phyloP scores from a whole-genome alignment of 2,113 vertebrate genomes.

The Datnioides undecimradiatus region DNA sequence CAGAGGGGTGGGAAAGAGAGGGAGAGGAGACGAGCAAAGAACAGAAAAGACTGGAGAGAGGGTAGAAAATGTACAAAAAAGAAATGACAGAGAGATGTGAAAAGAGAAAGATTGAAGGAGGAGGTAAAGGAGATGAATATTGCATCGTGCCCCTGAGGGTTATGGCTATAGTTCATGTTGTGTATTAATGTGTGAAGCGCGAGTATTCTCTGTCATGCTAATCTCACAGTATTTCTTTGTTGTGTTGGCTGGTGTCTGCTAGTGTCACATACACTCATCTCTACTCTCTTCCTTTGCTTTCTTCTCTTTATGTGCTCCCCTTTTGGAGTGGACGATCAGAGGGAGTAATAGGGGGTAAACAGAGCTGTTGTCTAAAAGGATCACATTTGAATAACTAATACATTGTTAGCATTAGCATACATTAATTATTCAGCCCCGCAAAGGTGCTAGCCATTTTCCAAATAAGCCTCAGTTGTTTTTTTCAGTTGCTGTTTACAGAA shows the following conservation, averaged over 20 bases:
- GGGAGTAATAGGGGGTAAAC: conserved; percentile 79
- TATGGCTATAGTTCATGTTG: conserved; percentile 69
- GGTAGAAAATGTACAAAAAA: conserved; percentile 38
- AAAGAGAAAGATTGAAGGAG: conserved; percentile 67
- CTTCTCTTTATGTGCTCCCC: conserved; percentile 68
- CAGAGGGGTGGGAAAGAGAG: conserved; percentile 76
- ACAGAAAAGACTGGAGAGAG: conserved; percentile 54
- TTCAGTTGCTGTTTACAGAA: conserved; percentile 67
- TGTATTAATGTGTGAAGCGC: conserved; percentile 74
- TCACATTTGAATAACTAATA: conserved; percentile 84
- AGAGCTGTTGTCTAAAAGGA: conserved; percentile 83
- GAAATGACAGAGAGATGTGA: conserved; percentile 61
- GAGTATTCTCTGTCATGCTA: conserved; percentile 82
- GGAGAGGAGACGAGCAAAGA: conserved; percentile 56
- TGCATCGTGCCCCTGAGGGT: conserved; percentile 67
- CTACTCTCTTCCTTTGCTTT: conserved; percentile 69
- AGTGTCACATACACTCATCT: conserved; percentile 74
- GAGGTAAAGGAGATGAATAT: conserved; percentile 72
- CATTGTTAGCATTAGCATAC: conserved; percentile 77
- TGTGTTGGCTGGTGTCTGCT: conserved; percentile 71
- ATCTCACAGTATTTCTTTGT: conserved; percentile 76
- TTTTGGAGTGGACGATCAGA: conserved; percentile 80
- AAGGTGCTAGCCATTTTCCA: conserved; percentile 71
- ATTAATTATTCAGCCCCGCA: conserved; percentile 78
- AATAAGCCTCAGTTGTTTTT: conserved; percentile 68